phyloP scores from a whole-genome alignment of 2,888 invertebrate species.

The Ethmia dodecea region DNA sequence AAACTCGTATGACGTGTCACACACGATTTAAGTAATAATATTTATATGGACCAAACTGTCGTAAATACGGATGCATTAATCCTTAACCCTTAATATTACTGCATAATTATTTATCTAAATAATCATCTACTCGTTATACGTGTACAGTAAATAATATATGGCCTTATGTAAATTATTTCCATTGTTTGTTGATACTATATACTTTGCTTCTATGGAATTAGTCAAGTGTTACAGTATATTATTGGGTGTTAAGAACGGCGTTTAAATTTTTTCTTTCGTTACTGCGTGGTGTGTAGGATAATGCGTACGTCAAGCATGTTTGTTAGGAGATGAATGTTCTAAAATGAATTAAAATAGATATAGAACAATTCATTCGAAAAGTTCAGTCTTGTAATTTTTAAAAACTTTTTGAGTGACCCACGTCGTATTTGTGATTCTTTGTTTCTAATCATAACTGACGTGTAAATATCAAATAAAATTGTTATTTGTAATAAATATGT shows the following conservation, averaged over 20 bases:
- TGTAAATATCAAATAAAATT: slow-evolving; percentile 53
- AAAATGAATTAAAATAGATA: slow-evolving; percentile 54
- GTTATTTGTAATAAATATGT: slow-evolving; percentile 41
- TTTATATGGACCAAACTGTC: slow-evolving; percentile 77
- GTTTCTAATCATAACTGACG: slow-evolving; percentile 35
- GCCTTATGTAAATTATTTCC: slow-evolving; percentile 75
- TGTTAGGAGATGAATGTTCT: slow-evolving; percentile 65
- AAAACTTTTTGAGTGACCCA: slow-evolving; percentile 51
- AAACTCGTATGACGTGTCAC: slow-evolving; percentile 9
- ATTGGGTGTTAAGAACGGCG: slow-evolving; percentile 36
- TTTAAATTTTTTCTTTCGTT: slow-evolving; percentile 36
- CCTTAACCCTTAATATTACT: slow-evolving; percentile 70
- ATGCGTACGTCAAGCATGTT: slow-evolving; percentile 48
- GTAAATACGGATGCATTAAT: slow-evolving; percentile 71
- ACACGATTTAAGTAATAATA: slow-evolving; percentile 68
- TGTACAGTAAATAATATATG: slow-evolving; percentile 74
- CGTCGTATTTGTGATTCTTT: slow-evolving; percentile 42
- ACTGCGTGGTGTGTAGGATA: slow-evolving; percentile 54
- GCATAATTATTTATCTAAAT: slow-evolving; percentile 69
- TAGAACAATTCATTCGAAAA: slow-evolving; percentile 35
- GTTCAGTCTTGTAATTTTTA: slow-evolving; percentile 49
- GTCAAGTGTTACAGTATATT: slow-evolving; percentile 39
- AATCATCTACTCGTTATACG: slow-evolving; percentile 73
- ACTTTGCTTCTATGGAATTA: slow-evolving; percentile 59
- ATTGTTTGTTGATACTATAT: slow-evolving; percentile 50